Percentiles rank a stretch among this genome's conserved stretches.
These are phyloP conservation scores for Menura novaehollandiae DNA, from an alignment of 2,113 vertebrate genomes.

Conservation along the genomic window DNA sequence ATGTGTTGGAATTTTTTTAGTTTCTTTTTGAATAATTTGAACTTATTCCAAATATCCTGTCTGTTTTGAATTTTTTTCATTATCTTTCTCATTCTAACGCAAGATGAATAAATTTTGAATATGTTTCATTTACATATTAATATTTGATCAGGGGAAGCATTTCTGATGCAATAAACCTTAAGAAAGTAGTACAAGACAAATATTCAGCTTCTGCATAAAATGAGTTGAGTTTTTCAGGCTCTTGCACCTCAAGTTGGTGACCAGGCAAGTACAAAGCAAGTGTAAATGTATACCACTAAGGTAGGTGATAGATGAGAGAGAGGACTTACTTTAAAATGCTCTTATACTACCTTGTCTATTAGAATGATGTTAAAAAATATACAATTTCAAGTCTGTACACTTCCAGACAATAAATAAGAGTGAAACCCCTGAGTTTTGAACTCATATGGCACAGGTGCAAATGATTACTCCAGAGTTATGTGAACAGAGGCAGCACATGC, in stretches of 20 bases:
- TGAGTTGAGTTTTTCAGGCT: neutral
- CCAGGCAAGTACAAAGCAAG: neutral
- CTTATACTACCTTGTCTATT: neutral
- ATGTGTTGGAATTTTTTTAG: neutral
- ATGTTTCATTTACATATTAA: neutral
- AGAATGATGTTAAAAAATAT: neutral
- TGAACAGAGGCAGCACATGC: neutral
- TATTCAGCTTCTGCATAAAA: neutral
- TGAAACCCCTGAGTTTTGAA: neutral
- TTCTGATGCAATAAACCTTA: neutral
- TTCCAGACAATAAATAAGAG: neutral
- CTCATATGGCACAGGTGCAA: neutral
- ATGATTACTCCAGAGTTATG: neutral
- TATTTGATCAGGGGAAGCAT: neutral
- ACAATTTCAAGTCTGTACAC: neutral
- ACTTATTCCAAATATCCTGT: neutral
- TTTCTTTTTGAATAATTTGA: neutral
- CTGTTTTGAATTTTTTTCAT: neutral
- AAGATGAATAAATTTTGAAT: neutral
- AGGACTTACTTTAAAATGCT: neutral
- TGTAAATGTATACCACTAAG: neutral
- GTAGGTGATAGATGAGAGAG: neutral
- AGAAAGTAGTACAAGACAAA: neutral
- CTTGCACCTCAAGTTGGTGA: neutral
- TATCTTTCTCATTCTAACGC: neutral